Evolutionary conservation across 1,140 invertebrate species (phyloP).

Genomic region (Streblospio benedicti): DNA sequence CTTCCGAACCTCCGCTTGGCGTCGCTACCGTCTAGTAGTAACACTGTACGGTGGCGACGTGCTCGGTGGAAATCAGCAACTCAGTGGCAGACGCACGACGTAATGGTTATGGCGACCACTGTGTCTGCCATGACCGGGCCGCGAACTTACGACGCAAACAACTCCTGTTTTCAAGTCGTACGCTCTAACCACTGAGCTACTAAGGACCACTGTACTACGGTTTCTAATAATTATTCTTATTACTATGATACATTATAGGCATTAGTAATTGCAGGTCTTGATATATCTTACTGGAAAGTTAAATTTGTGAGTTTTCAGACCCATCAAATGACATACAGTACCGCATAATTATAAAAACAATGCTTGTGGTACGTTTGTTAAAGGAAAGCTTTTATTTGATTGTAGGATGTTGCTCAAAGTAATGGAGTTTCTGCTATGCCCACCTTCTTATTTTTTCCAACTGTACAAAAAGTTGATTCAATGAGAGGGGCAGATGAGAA

Average conservation of each 20-base stretch:
- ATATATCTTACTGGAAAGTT: neutral
- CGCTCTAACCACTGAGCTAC: too few species aligned
- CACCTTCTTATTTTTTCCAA: constrained; percentile 92
- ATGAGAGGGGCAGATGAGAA: constrained; percentile 60
- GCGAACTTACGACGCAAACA: too few species aligned
- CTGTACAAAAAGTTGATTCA: constrained; percentile 51
- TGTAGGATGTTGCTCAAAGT: constrained; percentile 64
- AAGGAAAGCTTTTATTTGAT: constrained; percentile 3
- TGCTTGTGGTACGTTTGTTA: neutral
- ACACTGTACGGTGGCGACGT: too few species aligned
- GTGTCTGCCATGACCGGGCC: too few species aligned
- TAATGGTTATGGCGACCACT: too few species aligned
- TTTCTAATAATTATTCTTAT: neutral
- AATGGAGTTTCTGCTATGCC: constrained; percentile 92
- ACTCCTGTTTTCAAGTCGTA: too few species aligned
- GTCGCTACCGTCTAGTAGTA: too few species aligned
- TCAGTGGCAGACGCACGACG: too few species aligned
- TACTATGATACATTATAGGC: neutral
- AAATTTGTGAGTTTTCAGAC: neutral
- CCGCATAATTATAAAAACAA: neutral
- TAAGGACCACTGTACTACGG: too few species aligned
- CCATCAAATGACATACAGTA: neutral
- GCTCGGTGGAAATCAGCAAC: too few species aligned
- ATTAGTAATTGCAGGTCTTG: neutral
- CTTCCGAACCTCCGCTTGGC: too few species aligned